Evolutionary conservation across 1,140 invertebrate species (phyloP).

Genomic region (Dufourea novaeangliae): DNA sequence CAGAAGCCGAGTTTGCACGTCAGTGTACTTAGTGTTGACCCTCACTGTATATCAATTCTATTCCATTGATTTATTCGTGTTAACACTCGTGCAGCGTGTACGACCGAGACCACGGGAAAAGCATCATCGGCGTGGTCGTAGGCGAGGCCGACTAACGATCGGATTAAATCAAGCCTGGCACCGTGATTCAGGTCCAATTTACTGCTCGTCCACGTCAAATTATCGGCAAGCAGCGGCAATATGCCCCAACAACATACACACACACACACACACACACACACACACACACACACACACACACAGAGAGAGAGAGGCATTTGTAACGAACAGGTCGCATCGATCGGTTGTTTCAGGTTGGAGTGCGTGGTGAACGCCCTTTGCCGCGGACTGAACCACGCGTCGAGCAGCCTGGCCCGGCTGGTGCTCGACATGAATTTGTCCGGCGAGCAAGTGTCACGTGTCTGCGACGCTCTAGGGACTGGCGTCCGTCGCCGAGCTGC

Average conservation of each 20-base stretch:
- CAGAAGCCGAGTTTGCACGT: no score
- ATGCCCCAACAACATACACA: background rate
- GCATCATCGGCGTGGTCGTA: no score
- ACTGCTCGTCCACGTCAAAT: background rate
- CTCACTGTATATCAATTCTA: no score
- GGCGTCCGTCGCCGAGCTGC: constrained; percentile 78
- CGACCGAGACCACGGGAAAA: no score
- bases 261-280: no score
- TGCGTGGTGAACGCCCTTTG: constrained; percentile 82
- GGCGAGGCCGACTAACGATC: background rate
- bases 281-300: no score
- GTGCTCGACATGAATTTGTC: constrained; percentile 83
- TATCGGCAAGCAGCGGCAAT: background rate
- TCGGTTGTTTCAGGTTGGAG: constrained; percentile 77
- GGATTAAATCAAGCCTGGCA: background rate
- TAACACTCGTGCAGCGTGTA: no score
- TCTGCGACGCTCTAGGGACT: constrained; percentile 82
- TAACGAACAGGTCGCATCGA: constrained; percentile 25
- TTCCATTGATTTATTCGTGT: no score
- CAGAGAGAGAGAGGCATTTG: background rate
- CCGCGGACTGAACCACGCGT: constrained; percentile 76
- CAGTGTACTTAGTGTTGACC: no score
- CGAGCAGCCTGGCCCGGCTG: constrained; percentile 77
- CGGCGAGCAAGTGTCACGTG: constrained; percentile 81
- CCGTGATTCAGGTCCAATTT: background rate